Conservation (phyloP, 2,797 vertebrate genomes). For the Rhabdomys pumilio region DNA sequence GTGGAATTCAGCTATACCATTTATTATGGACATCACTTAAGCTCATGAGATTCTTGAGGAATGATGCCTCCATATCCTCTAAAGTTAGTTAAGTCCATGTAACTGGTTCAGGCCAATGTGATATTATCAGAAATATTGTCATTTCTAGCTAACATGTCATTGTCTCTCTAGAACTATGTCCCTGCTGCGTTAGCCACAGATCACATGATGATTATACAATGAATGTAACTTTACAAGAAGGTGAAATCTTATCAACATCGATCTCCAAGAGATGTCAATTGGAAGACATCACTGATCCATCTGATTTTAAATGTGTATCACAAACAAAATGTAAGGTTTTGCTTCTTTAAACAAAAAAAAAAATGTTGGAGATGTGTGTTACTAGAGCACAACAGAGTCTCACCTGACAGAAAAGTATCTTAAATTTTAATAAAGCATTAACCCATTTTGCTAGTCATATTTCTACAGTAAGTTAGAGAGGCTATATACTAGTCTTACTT, state of each 20-base stretch:
- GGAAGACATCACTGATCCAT: neutral
- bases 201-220: rapidly evolving
- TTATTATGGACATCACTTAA: neutral
- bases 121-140: neutral
- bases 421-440: slow-evolving; percentile 29
- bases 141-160: neutral
- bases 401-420: slow-evolving; percentile 5
- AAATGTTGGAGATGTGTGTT: neutral
- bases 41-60: neutral
- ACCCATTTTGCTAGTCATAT: slow-evolving; percentile 18
- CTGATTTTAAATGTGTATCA: neutral
- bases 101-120: neutral
- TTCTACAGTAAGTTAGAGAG: neutral
- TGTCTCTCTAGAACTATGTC: neutral
- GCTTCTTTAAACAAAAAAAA: slow-evolving; percentile 29
- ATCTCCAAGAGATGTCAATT: neutral
- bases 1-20: neutral
- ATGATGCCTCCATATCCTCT: neutral
- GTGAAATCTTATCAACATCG: neutral
- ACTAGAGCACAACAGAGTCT: neutral
- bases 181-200: neutral
- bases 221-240: neutral
- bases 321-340: neutral
- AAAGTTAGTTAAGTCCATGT: neutral
- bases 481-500: neutral